Conservation (phyloP, 2,797 vertebrate species). For the Yasuhikotakia modesta region DNA sequence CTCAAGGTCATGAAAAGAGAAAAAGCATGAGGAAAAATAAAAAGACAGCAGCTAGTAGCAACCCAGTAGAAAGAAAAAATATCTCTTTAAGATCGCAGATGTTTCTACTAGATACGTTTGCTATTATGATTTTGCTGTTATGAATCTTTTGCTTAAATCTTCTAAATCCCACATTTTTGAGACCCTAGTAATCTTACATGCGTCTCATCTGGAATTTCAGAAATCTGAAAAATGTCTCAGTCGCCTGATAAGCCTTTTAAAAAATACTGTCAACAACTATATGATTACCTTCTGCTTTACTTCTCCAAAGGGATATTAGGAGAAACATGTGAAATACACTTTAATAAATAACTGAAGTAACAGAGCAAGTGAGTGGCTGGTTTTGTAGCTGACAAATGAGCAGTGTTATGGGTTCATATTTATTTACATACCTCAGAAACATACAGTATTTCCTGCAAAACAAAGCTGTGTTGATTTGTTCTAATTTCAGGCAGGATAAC, state of each 20-base stretch:
- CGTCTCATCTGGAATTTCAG: neutral
- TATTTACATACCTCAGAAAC: conserved; percentile 20
- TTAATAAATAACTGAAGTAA: neutral
- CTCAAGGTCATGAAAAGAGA: neutral
- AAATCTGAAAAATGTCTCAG: neutral
- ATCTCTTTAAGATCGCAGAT: neutral
- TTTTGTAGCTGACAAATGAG: neutral
- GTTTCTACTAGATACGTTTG: too few species aligned
- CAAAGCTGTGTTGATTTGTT: conserved; percentile 26
- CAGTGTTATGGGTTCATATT: neutral
- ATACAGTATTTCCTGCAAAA: conserved; percentile 50
- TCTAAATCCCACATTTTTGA: neutral
- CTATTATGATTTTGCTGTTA: too few species aligned
- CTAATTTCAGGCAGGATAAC: conserved; percentile 25
- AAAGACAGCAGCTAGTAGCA: neutral
- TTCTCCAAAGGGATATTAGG: neutral
- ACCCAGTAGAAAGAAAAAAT: neutral
- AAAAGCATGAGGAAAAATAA: neutral
- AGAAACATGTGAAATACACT: neutral
- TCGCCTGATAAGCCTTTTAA: neutral
- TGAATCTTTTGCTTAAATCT: neutral
- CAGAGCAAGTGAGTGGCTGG: neutral
- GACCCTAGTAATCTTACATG: neutral
- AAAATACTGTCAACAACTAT: neutral
- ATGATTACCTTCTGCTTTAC: neutral